Conservation (phyloP, 2,113 vertebrate genomes). For the Eulemur rufifrons region DNA sequence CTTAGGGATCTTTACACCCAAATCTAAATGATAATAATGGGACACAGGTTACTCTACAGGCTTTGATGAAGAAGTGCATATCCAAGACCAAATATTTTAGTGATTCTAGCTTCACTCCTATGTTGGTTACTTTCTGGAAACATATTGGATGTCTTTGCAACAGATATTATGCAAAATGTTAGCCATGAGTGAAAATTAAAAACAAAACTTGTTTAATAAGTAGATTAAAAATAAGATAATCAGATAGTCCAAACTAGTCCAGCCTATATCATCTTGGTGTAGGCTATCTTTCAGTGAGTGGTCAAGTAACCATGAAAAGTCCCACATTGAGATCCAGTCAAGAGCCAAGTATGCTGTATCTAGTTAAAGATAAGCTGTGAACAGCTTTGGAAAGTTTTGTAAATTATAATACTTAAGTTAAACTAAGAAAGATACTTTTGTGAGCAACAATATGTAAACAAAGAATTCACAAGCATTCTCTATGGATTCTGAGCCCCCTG, state of each 20-base stretch:
- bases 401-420: slow-evolving; percentile 33
- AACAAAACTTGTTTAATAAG: background rate
- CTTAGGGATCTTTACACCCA: slow-evolving; percentile 61
- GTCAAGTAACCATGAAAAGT: background rate
- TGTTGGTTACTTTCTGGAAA: slow-evolving; percentile 40
- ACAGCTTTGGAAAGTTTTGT: background rate
- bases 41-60: slow-evolving; percentile 46
- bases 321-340: background rate
- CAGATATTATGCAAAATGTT: slow-evolving; percentile 29
- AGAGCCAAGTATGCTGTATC: background rate
- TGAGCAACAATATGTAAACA: background rate
- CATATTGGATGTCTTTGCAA: background rate
- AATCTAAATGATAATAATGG: slow-evolving; percentile 67
- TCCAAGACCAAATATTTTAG: slow-evolving; percentile 43
- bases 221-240: slow-evolving; percentile 43
- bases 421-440: slow-evolving; percentile 3
- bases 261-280: background rate
- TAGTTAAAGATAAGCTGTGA: background rate
- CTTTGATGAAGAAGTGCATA: slow-evolving; percentile 67
- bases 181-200: slow-evolving; percentile 27
- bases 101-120: background rate
- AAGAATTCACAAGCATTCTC: slow-evolving; percentile 9
- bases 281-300: background rate
- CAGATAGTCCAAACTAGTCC: background rate
- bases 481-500: background rate